phyloP scores from a whole-genome alignment of 1,140 invertebrate species.

The Zaprionus inermis region DNA sequence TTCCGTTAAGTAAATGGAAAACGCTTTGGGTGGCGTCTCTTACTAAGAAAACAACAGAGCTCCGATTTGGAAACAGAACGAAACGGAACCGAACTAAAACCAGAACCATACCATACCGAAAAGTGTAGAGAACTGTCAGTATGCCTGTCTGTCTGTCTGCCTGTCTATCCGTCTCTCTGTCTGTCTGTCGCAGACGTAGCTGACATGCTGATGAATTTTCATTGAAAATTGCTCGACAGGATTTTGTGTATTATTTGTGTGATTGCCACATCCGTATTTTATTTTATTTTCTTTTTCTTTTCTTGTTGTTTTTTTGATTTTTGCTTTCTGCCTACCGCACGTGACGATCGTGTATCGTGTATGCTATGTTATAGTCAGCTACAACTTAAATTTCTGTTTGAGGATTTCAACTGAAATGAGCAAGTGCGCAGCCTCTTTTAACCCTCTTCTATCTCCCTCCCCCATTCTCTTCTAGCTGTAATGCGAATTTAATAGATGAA shows the following conservation, averaged over 20 bases:
- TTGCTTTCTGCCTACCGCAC: constrained; percentile 61
- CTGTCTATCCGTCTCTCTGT: neutral
- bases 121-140: constrained; percentile 17
- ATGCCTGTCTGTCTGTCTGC: constrained; percentile 1
- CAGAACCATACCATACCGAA: neutral
- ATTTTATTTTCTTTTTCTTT: constrained; percentile 13
- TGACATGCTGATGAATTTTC: constrained; percentile 81
- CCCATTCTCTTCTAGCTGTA: constrained; percentile 23
- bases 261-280: constrained; percentile 83
- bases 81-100: neutral
- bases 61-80: constrained; percentile 20
- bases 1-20: constrained; percentile 71
- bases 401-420: constrained; percentile 17
- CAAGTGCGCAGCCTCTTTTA: neutral
- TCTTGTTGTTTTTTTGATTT: constrained; percentile 23
- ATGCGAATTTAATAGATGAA: constrained; percentile 72
- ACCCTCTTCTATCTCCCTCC: neutral
- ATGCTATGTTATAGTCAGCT: constrained; percentile 28
- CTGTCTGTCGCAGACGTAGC: constrained; percentile 10
- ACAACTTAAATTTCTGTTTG: constrained; percentile 40
- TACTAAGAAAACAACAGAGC: constrained; percentile 73
- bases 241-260: constrained; percentile 53
- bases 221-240: constrained; percentile 76
- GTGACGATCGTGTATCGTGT: constrained; percentile 15
- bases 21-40: constrained; percentile 81